Base-by-base conservation (phyloP, 1,140 invertebrate genomes). In the Heliconius eleuchia region DNA sequence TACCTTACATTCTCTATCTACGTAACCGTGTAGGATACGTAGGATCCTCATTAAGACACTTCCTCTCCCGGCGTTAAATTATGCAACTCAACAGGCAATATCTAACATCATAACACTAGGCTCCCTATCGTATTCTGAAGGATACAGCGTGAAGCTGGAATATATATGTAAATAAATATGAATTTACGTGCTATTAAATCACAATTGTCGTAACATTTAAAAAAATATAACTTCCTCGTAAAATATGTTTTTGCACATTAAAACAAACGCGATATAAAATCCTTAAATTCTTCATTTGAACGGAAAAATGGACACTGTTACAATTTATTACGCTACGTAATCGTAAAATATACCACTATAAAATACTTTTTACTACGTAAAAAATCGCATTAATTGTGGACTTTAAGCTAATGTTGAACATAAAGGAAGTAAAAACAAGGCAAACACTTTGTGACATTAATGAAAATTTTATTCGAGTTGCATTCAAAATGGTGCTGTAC, bases 381-480 rank as follows among this genome's bases (percentile, higher is more conserved):
- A 66, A 30, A 75, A n/a, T n/a, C 13, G 27, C 57, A 75, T 75
- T 23, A 75, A 75, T 75, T 50, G 50, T 46, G 30, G 74, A 11
- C 50, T 39, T 75, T 75, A 75, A 30, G 74, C 74, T 42, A 75
- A 75, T 75, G 55, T 60, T 75, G 66, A 75, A 75, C 74, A 57
- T 60, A 75, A 75, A 75, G 39, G 55, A 60, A 66, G 60, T 23
- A 76, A 75, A 76, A 76, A 76, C 74, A 76, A 70, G 16, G 42
- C 39, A 78, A 60, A 60, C 46, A 73, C 55, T 57, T 27, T 75
- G 70, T 71, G 52, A 52, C 73, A 75, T 75, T 75, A 75, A 75
- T 37, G 73, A 74, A 55, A 39, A 78, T 46, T 78, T 73, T 73
- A 78, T 74, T 78, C 72, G 60, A 23, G 39, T 34, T 77, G 71